phyloP scores from a whole-genome alignment of 2,888 invertebrate species.

The Schizotus pectinicornis region DNA sequence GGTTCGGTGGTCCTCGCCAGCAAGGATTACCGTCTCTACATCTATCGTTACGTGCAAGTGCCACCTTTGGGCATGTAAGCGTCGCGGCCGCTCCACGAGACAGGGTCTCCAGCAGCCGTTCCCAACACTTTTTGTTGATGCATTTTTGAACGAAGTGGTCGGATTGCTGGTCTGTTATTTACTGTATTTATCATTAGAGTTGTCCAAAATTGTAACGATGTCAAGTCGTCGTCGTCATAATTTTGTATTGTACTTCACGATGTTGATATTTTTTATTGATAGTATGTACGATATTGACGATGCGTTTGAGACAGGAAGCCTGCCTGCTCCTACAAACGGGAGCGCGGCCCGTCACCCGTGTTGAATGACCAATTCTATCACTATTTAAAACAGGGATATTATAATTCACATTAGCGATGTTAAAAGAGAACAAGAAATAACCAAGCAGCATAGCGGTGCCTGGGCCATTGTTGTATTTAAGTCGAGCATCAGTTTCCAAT shows the following conservation, averaged over 20 bases:
- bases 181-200: constrained; percentile 43
- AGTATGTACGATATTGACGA: constrained; percentile 55
- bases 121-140: constrained; percentile 59
- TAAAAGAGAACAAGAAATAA: constrained; percentile 34
- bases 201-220: constrained; percentile 50
- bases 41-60: constrained; percentile 97
- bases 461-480: constrained; percentile 58
- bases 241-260: constrained; percentile 51
- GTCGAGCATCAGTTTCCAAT: constrained; percentile 54
- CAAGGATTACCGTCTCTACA: constrained; percentile 99
- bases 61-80: constrained; percentile 82
- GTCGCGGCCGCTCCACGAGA: constrained; percentile 31
- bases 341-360: constrained; percentile 38
- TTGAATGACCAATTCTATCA: constrained; percentile 55
- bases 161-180: constrained; percentile 53
- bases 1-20: constrained; percentile 98
- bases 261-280: constrained; percentile 56
- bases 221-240: constrained; percentile 43
- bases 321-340: constrained; percentile 22
- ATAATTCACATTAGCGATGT: constrained; percentile 52
- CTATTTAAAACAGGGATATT: constrained; percentile 40
- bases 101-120: constrained; percentile 55
- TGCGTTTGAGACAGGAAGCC: constrained; percentile 40
- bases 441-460: constrained; percentile 53
- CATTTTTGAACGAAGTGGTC: constrained; percentile 58